Evolutionary conservation across 1,140 invertebrate genomes (phyloP).

Genomic region (Plectrocnemia conspersa): DNA sequence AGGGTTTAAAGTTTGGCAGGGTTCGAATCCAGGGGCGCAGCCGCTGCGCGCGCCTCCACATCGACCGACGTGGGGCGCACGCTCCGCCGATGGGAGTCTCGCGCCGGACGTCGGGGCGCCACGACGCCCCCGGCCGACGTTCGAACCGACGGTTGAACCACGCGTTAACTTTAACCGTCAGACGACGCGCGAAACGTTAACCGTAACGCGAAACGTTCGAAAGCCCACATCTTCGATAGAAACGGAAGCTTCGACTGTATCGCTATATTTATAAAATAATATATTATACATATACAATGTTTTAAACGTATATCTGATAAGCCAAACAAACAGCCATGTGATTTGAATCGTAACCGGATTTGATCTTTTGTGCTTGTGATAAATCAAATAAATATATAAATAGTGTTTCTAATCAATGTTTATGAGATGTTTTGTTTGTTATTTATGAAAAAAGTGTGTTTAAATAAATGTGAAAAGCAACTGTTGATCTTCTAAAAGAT

Average conservation of each 20-base stretch:
- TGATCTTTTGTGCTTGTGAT: too few relatives aligned
- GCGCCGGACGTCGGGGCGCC: slow-evolving; percentile 37
- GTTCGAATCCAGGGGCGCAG: neutral
- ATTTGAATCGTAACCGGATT: too few relatives aligned
- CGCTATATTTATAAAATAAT: neutral
- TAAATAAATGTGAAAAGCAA: too few relatives aligned
- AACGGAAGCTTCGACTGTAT: neutral
- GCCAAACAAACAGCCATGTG: neutral
- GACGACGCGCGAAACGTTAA: neutral
- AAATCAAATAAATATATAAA: too few relatives aligned
- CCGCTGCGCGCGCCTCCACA: slow-evolving; percentile 44
- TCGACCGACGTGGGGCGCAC: slow-evolving; percentile 47
- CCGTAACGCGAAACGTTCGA: neutral
- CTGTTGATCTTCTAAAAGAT: too few relatives aligned
- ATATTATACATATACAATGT: neutral
- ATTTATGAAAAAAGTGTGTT: too few relatives aligned
- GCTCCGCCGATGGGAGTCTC: slow-evolving; percentile 37
- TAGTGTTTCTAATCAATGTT: too few relatives aligned
- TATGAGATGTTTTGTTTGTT: too few relatives aligned
- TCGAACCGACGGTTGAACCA: neutral
- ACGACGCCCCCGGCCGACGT: neutral
- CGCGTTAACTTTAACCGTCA: neutral
- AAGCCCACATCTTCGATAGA: too few relatives aligned
- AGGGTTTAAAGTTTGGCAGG: slow-evolving; percentile 38
- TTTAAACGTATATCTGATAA: neutral